A percentile compares a stretch with the other conserved stretches of the same genome.
These are phyloP conservation scores for Sebastes schlegelii DNA, from an alignment of 2,113 vertebrate species.

Conservation along the genomic window DNA sequence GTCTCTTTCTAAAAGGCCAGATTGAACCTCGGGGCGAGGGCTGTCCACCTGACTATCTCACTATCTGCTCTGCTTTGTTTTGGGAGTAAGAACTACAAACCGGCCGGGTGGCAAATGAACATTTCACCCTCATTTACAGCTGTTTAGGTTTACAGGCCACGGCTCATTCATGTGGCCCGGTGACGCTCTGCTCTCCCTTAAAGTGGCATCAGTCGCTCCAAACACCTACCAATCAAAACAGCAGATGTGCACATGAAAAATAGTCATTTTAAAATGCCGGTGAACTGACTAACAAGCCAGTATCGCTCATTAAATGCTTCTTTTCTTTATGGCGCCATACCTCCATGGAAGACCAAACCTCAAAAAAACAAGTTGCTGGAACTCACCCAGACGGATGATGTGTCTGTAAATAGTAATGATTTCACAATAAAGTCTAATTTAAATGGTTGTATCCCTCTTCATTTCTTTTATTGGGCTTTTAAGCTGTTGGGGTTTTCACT, in stretches of 20 bases:
- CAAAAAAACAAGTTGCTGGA: not conserved
- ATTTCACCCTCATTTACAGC: conserved; percentile 48
- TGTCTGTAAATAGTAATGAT: conserved; percentile 52
- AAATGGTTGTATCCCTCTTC: conserved; percentile 44
- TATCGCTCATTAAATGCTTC: not conserved
- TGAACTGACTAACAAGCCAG: conserved; percentile 19
- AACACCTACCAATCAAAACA: conserved; percentile 61
- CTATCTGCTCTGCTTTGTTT: not conserved
- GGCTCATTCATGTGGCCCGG: conserved; percentile 56
- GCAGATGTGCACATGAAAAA: conserved; percentile 58
- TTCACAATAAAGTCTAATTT: conserved; percentile 58
- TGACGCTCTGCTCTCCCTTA: conserved; percentile 27
- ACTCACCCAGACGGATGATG: conserved; percentile 27
- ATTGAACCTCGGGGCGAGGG: not conserved
- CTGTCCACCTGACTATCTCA: not conserved
- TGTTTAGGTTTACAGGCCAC: conserved; percentile 53
- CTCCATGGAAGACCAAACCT: not conserved
- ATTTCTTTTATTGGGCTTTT: conserved; percentile 66
- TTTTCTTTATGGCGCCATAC: not conserved
- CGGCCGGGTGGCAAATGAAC: conserved; percentile 26
- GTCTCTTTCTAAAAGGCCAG: conserved; percentile 4
- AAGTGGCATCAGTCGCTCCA: conserved; percentile 25
- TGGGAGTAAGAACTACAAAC: conserved; percentile 26
- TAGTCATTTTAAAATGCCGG: not conserved
- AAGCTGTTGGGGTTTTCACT: conserved; percentile 63